Evolutionary conservation across 2,888 invertebrate genomes (phyloP), one percentile per base, ranked within the genome.

Genomic region (Pedicia rivosa): DNA sequence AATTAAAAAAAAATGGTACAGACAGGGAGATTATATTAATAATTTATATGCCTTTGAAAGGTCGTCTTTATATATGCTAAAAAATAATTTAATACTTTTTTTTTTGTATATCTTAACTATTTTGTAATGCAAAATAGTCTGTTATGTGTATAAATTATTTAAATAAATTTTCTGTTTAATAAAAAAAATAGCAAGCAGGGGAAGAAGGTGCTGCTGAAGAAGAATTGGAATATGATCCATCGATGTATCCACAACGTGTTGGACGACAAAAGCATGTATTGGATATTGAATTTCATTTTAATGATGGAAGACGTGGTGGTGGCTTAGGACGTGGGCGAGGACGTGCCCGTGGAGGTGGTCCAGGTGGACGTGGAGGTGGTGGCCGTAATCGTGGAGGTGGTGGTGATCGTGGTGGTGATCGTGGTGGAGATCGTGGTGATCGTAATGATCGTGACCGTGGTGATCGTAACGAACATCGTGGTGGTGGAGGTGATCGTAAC

Each of bases 271-370:
- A 86, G 63, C 82, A 81, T 51, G 70, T 87, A 50, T 64, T 84
- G 47, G 86, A 83, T 49, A 87, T 88, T 50, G 84, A 87, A 60
- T 84, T 87, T 59, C 82, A 82, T 52, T 88, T 87, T 63, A 78
- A 75, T 54, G 86, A 86, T 54, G 72, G 70, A 31, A 70, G 81
- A 48, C 76, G 83, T 50, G 75, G 80, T 44, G 74, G 76, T 4
- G 74, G 74, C 28, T 64, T 64, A 29, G 67, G 74, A 9, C 74
- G 77, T 22, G 71, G 71, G 9, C 67, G 74, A 39, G 72, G 72
- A 1, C 68, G 77, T 24, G 71, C 73, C 1, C 64, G 68, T 37
- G 64, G 68, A 2, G 65, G 67, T 4, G 65, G 66, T 4, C 65
- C 71, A n/a, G 36, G 22, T n/a, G 34, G 29, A 25, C 34, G 33